phyloP scores from a whole-genome alignment of 2,888 invertebrate genomes.

The Ochropleura leucogaster region DNA sequence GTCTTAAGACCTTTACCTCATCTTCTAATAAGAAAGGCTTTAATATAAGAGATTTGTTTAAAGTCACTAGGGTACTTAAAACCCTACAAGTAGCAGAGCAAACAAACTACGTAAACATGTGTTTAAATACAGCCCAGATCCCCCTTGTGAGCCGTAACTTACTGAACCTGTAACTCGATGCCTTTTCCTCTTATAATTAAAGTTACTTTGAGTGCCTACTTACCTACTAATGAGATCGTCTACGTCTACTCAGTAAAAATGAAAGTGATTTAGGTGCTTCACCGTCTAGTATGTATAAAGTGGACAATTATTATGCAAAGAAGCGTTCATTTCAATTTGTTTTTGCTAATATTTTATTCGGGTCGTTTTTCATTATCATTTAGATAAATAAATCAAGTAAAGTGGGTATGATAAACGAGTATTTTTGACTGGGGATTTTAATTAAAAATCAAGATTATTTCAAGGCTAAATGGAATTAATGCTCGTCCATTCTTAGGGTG shows the following conservation, averaged over 20 bases:
- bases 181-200: constrained; percentile 4
- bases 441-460: background rate
- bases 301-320: constrained; percentile 15
- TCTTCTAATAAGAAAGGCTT: background rate
- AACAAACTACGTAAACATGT: background rate
- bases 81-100: too few relatives aligned
- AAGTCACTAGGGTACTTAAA: background rate
- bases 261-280: background rate
- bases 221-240: background rate
- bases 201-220: background rate
- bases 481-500: background rate
- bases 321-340: constrained; percentile 9
- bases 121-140: background rate
- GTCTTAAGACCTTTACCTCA: background rate
- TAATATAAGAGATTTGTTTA: background rate
- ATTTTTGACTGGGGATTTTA: background rate
- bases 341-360: constrained; percentile 11
- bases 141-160: background rate
- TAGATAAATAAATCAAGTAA: constrained; percentile 6
- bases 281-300: background rate
- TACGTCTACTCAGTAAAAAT: background rate
- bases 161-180: constrained; percentile 22
- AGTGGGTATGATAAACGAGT: background rate
- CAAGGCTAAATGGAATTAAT: background rate
- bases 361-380: constrained; percentile 7